Percentiles rank a stretch among this genome's conserved stretches.
Evolutionary conservation across 1,140 invertebrate genomes (phyloP).

Genomic region (Drosophila busckii): DNA sequence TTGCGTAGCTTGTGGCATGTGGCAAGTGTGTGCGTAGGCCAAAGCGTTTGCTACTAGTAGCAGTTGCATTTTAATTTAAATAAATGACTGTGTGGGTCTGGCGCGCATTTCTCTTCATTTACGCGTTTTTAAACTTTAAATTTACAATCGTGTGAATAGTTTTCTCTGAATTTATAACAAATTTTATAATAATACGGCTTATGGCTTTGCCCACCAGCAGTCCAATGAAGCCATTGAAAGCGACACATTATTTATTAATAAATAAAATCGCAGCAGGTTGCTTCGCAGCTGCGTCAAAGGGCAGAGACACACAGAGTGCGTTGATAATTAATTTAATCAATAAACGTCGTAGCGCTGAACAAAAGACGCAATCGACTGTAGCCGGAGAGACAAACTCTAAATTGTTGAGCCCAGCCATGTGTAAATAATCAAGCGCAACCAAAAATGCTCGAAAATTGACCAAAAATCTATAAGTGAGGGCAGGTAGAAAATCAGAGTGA

Average conservation of each 20-base stretch:
- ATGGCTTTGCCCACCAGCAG: no score
- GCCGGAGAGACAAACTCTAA: constrained; percentile 28
- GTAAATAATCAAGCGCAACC: constrained; percentile 67
- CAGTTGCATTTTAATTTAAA: constrained; percentile 68
- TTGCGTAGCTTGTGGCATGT: constrained; percentile 38
- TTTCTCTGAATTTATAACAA: no score
- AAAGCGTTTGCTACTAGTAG: constrained; percentile 2
- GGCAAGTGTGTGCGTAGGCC: constrained; percentile 14
- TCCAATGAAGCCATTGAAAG: constrained; percentile 49
- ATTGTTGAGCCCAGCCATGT: constrained; percentile 31
- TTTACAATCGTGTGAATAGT: not conserved
- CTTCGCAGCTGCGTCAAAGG: not conserved
- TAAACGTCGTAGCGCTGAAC: constrained; percentile 30
- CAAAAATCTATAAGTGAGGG: constrained; percentile 22
- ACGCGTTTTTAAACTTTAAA: constrained; percentile 18
- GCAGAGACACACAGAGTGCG: constrained; percentile 40
- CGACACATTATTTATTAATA: constrained; percentile 43
- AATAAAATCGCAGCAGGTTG: constrained; percentile 37
- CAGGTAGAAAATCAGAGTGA: constrained; percentile 38
- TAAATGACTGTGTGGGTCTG: constrained; percentile 38
- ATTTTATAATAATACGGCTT: no score
- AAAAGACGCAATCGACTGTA: constrained; percentile 15
- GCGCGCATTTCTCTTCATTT: constrained; percentile 55
- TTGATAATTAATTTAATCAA: constrained; percentile 76
- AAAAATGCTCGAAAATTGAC: constrained; percentile 30